phyloP scores from a whole-genome alignment of 2,113 vertebrate genomes.

The Himantopus leucocephalus region DNA sequence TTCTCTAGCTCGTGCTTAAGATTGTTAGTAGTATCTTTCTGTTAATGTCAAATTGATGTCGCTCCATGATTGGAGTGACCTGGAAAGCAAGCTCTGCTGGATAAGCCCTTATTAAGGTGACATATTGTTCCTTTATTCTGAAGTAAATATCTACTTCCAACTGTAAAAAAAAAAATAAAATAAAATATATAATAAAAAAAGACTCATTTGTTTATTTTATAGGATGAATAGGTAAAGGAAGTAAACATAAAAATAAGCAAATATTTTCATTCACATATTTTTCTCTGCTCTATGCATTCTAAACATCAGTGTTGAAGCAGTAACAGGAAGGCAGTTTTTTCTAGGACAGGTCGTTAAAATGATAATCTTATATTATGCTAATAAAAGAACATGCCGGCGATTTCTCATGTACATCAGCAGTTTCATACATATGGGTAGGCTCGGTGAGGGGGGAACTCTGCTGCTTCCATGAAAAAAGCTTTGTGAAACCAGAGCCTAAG shows the following conservation, averaged over 20 bases:
- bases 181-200: neutral
- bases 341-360: neutral
- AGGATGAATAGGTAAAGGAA: neutral
- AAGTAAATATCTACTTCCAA: neutral
- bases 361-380: neutral
- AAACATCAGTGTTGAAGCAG: neutral
- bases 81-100: slow-evolving; percentile 39
- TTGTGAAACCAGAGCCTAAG: neutral
- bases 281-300: neutral
- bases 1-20: slow-evolving; percentile 67
- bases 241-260: neutral
- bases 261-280: neutral
- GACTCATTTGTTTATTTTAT: neutral
- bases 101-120: neutral
- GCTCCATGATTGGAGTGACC: slow-evolving; percentile 65
- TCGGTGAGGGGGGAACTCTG: neutral
- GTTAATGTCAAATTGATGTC: slow-evolving; percentile 71
- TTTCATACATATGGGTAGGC: neutral
- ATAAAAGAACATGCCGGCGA: neutral
- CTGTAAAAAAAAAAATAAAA: neutral
- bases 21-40: slow-evolving; percentile 70
- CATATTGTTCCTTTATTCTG: neutral
- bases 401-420: neutral
- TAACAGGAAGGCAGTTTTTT: neutral
- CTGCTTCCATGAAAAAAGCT: neutral